Conservation (phyloP, 2,888 invertebrate genomes). For the Baccha elongata region DNA sequence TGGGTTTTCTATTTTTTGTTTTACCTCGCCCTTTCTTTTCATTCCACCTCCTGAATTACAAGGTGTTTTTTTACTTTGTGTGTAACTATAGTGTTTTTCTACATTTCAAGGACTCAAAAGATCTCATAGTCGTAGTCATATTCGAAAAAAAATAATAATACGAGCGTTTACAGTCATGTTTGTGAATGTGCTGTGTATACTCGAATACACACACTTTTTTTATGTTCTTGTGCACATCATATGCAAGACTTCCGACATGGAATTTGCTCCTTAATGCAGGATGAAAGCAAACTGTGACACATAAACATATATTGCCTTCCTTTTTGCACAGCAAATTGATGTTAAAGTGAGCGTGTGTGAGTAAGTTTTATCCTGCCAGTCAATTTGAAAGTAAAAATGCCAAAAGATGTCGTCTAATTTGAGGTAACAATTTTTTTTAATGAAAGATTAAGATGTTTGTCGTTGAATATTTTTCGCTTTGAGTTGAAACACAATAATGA, state of each 20-base stretch:
- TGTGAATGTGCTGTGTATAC: slow-evolving; percentile 3
- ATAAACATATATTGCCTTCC: slow-evolving; percentile 23
- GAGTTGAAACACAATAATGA: too few relatives aligned
- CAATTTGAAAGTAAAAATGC: slow-evolving; percentile 59
- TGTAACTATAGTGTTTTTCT: slow-evolving; percentile 20
- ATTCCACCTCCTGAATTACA: slow-evolving; percentile 7
- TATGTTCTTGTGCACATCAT: slow-evolving; percentile 25
- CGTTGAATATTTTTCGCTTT: too few relatives aligned
- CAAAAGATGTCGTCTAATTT: slow-evolving; percentile 58
- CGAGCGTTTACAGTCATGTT: slow-evolving; percentile 42
- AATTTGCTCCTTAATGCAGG: slow-evolving; percentile 43
- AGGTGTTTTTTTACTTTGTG: slow-evolving; percentile 37
- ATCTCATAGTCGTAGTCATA: slow-evolving; percentile 51
- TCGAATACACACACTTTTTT: slow-evolving; percentile 1
- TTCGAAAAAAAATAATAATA: slow-evolving; percentile 53
- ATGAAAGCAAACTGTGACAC: background rate
- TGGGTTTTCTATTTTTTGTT: slow-evolving; percentile 23
- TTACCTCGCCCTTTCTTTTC: background rate
- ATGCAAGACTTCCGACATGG: slow-evolving; percentile 53
- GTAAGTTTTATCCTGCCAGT: slow-evolving; percentile 56
- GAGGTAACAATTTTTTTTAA: background rate
- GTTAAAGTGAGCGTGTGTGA: slow-evolving; percentile 64
- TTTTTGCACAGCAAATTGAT: slow-evolving; percentile 60
- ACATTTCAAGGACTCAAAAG: slow-evolving; percentile 64
- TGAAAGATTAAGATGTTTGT: background rate